Evolutionary conservation across 2,888 invertebrate genomes (phyloP), one percentile per base, ranked within the genome.

Genomic region (Lutraria lutraria): DNA sequence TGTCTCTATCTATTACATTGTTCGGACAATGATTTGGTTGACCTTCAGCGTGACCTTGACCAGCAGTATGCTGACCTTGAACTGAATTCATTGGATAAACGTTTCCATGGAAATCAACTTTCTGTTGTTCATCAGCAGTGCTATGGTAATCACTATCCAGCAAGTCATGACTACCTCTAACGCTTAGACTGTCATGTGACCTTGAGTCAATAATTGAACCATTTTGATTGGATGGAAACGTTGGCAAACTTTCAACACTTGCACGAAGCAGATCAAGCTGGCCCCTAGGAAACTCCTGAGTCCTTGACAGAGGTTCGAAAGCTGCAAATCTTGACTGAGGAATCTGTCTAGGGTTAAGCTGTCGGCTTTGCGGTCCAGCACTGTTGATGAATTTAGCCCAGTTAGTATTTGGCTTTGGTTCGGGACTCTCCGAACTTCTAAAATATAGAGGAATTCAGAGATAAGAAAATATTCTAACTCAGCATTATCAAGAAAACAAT

Each of bases 101-200:
- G 80, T 88, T 87, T 21, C 91, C 91, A 54, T 90, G 88, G 53
- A 90, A 90, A 81, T 90, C 90, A 21, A 53, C 83, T 53, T 86
- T 86, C 19, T 53, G 54, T 54, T 84, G 85, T 68, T 89, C 87
- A 16, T 90, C 91, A 34, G 86, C 83, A 52, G 84, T 90, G 34
- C 92, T 92, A 80, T 90, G 90, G 76, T 90, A 92, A 90, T 92
- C 92, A 89, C 92, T 92, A 56, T 92, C 92, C 13, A 89, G 81
- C 56, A 85, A 85, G 72, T 90, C 92, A 15, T 83, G 84, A 80
- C 90, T 90, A 16, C 85, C 89, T 25, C 80, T 88, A 12, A 89
- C 76, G 85, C 89, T 89, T 25, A 85, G 76, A 76, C 81, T 89
- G 21, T 84, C 88, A 21, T 86, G 79, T 29, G 81, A 60, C 29